Conservation (phyloP, 30 jellyfish, hydroid and myxozoan species). For the Clytia hemisphaerica region DNA sequence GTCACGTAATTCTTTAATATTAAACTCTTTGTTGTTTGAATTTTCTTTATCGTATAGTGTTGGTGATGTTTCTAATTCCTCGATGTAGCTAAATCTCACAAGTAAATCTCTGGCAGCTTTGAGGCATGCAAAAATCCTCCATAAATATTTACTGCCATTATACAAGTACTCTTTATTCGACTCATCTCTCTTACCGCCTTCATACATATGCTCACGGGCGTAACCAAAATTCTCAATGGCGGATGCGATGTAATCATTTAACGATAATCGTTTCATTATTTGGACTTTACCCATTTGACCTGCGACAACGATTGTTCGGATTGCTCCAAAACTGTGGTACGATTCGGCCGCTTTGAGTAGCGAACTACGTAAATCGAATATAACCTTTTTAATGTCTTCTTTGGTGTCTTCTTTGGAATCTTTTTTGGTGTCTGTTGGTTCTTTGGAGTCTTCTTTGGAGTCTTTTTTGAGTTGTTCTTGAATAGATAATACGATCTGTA, state of each 20-base stretch:
- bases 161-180: constrained; percentile 12
- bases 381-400: not conserved
- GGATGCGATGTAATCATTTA: constrained; percentile 26
- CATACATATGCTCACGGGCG: constrained; percentile 3
- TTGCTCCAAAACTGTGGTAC: constrained; percentile 35
- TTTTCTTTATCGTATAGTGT: too few species aligned
- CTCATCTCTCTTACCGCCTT: not conserved
- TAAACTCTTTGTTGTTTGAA: too few species aligned
- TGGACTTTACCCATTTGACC: constrained; percentile 25
- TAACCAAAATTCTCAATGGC: constrained; percentile 30
- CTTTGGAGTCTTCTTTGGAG: too few species aligned
- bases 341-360: constrained; percentile 35
- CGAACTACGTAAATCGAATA: not conserved
- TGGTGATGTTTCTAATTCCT: too few species aligned
- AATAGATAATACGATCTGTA: too few species aligned
- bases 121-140: constrained; percentile 19
- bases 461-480: too few species aligned
- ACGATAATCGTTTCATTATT: not conserved
- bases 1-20: too few species aligned
- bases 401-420: not conserved
- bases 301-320: constrained; percentile 37
- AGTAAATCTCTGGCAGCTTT: too few species aligned
- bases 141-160: constrained; percentile 21
- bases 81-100: too few species aligned
- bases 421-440: too few species aligned